phyloP scores from a whole-genome alignment of 1,140 invertebrate species.

The Drosophila suzukii region DNA sequence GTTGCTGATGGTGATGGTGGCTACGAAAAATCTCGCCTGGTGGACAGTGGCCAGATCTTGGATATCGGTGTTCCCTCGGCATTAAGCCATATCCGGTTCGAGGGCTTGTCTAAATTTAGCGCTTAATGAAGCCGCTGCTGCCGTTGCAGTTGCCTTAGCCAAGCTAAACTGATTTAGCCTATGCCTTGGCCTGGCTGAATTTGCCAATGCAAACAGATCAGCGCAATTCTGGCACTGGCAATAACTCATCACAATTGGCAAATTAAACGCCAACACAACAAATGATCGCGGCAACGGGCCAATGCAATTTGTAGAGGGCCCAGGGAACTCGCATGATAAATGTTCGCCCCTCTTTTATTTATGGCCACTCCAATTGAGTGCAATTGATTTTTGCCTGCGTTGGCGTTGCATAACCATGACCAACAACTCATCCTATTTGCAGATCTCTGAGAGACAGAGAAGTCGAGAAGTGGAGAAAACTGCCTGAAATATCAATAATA shows the following conservation, averaged over 20 bases:
- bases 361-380: constrained; percentile 78
- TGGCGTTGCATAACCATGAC: constrained; percentile 71
- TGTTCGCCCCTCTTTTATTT: constrained; percentile 70
- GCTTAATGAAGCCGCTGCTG: constrained; percentile 74
- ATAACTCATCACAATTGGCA: constrained; percentile 83
- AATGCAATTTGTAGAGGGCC: constrained; percentile 61
- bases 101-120: constrained; percentile 78
- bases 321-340: constrained; percentile 59
- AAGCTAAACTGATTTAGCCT: background rate
- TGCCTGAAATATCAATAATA: constrained; percentile 41
- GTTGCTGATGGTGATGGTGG: constrained; percentile 28
- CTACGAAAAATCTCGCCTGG: constrained; percentile 34
- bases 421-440: constrained; percentile 52
- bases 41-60: constrained; percentile 53
- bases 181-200: background rate
- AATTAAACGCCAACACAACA: constrained; percentile 82
- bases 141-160: constrained; percentile 1
- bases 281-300: constrained; percentile 63
- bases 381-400: constrained; percentile 79
- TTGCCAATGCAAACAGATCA: constrained; percentile 73
- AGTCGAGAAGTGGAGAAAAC: constrained; percentile 33
- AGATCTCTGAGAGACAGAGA: constrained; percentile 45
- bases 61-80: constrained; percentile 50
- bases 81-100: constrained; percentile 82
- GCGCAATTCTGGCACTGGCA: constrained; percentile 16